phyloP scores from a whole-genome alignment of 2,797 vertebrate genomes.

The Odontamblyopus rebecca region DNA sequence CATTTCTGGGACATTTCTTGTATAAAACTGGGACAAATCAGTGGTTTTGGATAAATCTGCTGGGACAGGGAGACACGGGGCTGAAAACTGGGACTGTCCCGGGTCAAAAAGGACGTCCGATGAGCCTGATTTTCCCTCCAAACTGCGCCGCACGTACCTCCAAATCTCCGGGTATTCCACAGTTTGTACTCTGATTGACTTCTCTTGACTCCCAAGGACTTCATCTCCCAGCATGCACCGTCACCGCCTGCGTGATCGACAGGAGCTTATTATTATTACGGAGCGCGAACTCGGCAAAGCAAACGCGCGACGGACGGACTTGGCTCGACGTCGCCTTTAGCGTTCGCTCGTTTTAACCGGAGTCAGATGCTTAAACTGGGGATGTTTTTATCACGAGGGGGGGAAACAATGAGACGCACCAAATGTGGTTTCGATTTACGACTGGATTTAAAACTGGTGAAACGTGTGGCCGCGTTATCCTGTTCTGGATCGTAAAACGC shows the following conservation, averaged over 20 bases:
- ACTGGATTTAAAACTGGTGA: not conserved
- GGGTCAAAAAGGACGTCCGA: too few relatives aligned
- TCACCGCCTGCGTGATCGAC: slow-evolving; percentile 13
- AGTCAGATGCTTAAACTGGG: slow-evolving; percentile 13
- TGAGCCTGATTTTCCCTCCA: too few relatives aligned
- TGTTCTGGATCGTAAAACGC: too few relatives aligned
- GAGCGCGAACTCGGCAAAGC: slow-evolving; percentile 6
- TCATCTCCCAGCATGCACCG: slow-evolving; percentile 38
- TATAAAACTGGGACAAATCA: too few relatives aligned
- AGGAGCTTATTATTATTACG: slow-evolving; percentile 47
- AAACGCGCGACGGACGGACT: slow-evolving; percentile 12
- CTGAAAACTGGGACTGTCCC: too few relatives aligned
- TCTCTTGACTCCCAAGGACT: slow-evolving; percentile 4
- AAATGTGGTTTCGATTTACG: not conserved
- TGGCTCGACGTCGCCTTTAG: not conserved
- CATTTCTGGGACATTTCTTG: too few relatives aligned
- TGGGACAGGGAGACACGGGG: too few relatives aligned
- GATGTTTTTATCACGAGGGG: not conserved
- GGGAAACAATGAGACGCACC: not conserved
- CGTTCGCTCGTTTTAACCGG: slow-evolving; percentile 15
- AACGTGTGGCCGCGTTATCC: not conserved
- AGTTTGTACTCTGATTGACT: too few relatives aligned
- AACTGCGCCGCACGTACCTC: too few relatives aligned
- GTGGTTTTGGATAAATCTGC: too few relatives aligned
- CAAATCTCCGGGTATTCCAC: too few relatives aligned